Evolutionary conservation across 2,888 invertebrate genomes (phyloP).

Genomic region (Nemoura dubitans): DNA sequence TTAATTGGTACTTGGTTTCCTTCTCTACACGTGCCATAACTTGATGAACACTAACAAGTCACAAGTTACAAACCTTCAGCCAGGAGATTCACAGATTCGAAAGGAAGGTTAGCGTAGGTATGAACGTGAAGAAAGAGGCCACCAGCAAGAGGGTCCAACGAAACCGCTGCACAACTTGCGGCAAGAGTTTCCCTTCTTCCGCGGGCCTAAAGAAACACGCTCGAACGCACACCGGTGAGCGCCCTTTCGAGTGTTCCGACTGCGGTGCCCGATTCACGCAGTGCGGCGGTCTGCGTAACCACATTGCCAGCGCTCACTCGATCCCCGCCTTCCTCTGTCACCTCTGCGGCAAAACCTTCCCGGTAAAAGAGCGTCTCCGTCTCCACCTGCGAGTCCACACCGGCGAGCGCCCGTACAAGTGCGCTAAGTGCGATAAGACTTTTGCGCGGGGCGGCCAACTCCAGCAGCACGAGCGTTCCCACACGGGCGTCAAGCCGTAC

Average conservation of each 20-base stretch:
- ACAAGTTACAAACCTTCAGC: no score
- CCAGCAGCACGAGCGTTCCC: constrained; percentile 77
- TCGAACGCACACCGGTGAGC: constrained; percentile 71
- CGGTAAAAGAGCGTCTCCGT: constrained; percentile 77
- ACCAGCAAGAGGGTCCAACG: constrained; percentile 27
- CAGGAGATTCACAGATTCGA: not conserved
- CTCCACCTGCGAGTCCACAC: constrained; percentile 79
- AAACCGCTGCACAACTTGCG: constrained; percentile 70
- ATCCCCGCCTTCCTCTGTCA: constrained; percentile 69
- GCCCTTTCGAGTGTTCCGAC: constrained; percentile 69
- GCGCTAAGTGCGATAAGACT: constrained; percentile 69
- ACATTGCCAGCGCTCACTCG: constrained; percentile 67
- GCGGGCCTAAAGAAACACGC: constrained; percentile 75
- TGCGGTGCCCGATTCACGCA: constrained; percentile 73
- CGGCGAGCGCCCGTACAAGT: constrained; percentile 74
- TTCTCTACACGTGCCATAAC: constrained; percentile 14
- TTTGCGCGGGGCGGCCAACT: constrained; percentile 81
- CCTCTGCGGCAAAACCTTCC: constrained; percentile 79
- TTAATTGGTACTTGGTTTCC: constrained; percentile 27
- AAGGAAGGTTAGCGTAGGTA: not conserved
- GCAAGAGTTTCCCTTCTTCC: constrained; percentile 70
- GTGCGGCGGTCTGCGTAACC: constrained; percentile 71
- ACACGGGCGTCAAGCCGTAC: constrained; percentile 77
- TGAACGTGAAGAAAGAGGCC: constrained; percentile 25
- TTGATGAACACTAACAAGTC: not conserved